Base-by-base conservation (phyloP, 2,888 invertebrate genomes). In the Xylophagus ater region DNA sequence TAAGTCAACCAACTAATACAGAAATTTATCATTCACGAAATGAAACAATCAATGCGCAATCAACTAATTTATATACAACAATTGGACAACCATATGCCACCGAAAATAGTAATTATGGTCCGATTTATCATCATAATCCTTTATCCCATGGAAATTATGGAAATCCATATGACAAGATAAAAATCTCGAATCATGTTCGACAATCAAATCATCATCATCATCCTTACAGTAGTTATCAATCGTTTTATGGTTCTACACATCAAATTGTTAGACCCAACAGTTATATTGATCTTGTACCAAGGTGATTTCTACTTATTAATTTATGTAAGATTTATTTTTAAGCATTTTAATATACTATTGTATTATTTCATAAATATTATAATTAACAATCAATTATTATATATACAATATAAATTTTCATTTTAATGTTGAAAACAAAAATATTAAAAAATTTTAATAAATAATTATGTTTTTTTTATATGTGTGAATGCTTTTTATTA, bases 131-230 rank as follows among this genome's bases (percentile, higher is more conserved):
- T 47, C 55, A 59, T 40, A 56, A 58, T 43, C 56, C 57, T 45
- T 51, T 51, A 41, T 48, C 52, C 17, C 47, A 49, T 39, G 42
- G 39, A 9, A 34, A 42, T 6, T 60, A 62, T 48, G 59, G 53
- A 30, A 61, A 51, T 50, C 62, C 66, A 10, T 65, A 65, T 47
- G 65, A 66, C 34, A 65, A 65, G 52, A 57, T 62, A 18, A 66
- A 65, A 51, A 55, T 60, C 28, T 34, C 48, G 13, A 45, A 46
- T 37, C 51, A 51, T 42, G 43, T 46, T 41, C 37, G 50, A 24
- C 47, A 51, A 41, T 30, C 49, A 15, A 54, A 53, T 48, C n/a
- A n/a, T n/a, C n/a, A n/a, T n/a, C n/a, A n/a, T 4, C 10, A 18
- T 5, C 57, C 62, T 4, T 65, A 63, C 34, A 59, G 57, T 44